Evolutionary conservation across 1,140 invertebrate species (phyloP), one percentile per base, ranked within the genome.

Genomic region (Bombus turneri): DNA sequence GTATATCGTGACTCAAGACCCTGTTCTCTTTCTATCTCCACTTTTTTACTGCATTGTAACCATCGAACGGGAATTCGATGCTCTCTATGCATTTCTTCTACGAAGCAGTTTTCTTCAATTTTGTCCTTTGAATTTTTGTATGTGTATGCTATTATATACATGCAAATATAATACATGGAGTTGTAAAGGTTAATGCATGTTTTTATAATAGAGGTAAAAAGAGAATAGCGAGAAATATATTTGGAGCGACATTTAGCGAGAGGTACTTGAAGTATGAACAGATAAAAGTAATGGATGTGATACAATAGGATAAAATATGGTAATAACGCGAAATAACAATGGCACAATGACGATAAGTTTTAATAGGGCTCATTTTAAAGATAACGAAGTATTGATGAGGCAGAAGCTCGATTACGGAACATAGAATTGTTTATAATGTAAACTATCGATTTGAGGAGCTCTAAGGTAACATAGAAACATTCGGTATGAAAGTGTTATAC

Each of bases 41-140:
- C 3, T 9, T 57, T 71, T 69, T 53, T 37, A 13, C 31, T 47
- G 25, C 47, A 81, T 81, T 81, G 79, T 81, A 8, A 71, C 28
- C 57, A n/a, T 66, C 18, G 31, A 34, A 76, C 22, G n/a, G 15
- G 53, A 25, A 57, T 68, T n/a, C 34, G 25, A 28, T 39, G n/a
- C 18, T 25, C 4, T 34, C 47, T 10, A 15, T 28, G 53, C 4
- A 34, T 62, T 64, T 62, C 34, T n/a, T 34, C 31, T 28, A 57
- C 8, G 47, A 59, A 25, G 37, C n/a, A 34, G 41, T 8, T n/a
- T 72, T 39, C 22, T 12, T 37, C 18, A 43, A n/a, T 75, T 22
- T 47, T 10, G 9, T 9, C n/a, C n/a, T 47, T 62, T 59, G 28
- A 64, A 53, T 28, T 13, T 25, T 28, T n/a, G 5, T 76, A 15